Evolutionary conservation across 2,888 invertebrate genomes (phyloP), one percentile per base, ranked within the genome.

Genomic region (Beris morrisii): DNA sequence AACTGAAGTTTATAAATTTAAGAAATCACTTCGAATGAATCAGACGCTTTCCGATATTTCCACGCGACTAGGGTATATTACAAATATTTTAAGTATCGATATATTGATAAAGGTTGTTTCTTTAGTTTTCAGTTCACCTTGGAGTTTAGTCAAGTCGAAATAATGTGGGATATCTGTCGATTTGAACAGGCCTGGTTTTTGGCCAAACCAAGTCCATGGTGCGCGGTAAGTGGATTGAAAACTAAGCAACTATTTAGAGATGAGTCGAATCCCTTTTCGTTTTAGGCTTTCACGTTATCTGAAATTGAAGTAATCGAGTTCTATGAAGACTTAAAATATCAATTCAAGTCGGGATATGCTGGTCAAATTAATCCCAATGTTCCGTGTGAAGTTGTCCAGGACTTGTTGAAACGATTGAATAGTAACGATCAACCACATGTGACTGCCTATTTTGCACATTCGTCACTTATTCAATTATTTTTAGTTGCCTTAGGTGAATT

Each of bases 101-200:
- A 7, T 22, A 5, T 4, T 12, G n/a, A 44, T 44, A 9, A n/a
- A n/a, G 44, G 3, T 44, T 3, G 44, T 3, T 44, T 32, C 38
- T 32, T 61, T 13, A 64, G 64, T n/a, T 65, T 65, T 30, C 54
- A 56, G 31, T 65, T 46, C 46, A 11, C 65, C 7, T 32, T 65
- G 13, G 65, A 65, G 32, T 56, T 7, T 5, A 65, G 56, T 15
- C 65, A 65, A 65, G 48, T 65, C 31, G 48, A 65, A 59, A 79
- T 85, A 54, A 89, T 93, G 81, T 93, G 90, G 75, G 88, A 92
- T 70, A 87, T 90, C 83, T 93, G 93, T 73, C 85, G 92, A 2
- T 92, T 88, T 77, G 89, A 92, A 73, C 92, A 91, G 76, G 89
- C 93, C 0, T 91, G 91, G 90, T 84, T 87, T 59, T 83, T 90